A percentile compares a stretch with the other conserved stretches of the same genome.
Evolutionary conservation across 2,797 vertebrate genomes (phyloP).

Genomic region (Nannoperca obscura): DNA sequence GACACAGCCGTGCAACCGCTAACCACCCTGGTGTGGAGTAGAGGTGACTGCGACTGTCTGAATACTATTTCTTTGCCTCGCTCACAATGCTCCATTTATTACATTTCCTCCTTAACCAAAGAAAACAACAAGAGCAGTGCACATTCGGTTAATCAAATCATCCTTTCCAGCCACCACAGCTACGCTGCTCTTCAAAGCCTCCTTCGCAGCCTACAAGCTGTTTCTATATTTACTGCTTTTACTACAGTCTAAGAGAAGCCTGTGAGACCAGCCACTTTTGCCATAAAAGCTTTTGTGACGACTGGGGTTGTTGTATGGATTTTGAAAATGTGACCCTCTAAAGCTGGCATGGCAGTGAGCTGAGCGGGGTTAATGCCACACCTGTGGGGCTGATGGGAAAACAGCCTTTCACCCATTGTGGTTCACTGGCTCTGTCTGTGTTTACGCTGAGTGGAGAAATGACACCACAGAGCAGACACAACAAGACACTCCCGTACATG

Average conservation of each 20-base stretch:
- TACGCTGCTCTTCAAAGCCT: conserved; percentile 55
- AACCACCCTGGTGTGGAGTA: conserved; percentile 43
- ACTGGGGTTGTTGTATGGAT: conserved; percentile 39
- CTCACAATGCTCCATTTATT: conserved; percentile 28
- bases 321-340: conserved; percentile 56
- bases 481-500: conserved; percentile 47
- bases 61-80: conserved; percentile 61
- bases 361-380: conserved; percentile 38
- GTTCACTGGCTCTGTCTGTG: conserved; percentile 71
- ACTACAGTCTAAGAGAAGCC: conserved; percentile 66
- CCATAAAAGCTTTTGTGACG: conserved; percentile 62
- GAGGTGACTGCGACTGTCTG: conserved; percentile 54
- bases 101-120: conserved; percentile 28
- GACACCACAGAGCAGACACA: conserved; percentile 65
- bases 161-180: conserved; percentile 57
- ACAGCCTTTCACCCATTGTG: conserved; percentile 52
- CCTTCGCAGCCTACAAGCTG: conserved; percentile 32
- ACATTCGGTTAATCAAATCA: conserved; percentile 65
- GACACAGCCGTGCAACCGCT: conserved; percentile 55
- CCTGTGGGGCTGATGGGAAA: conserved; percentile 56
- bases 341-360: conserved; percentile 8
- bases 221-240: conserved; percentile 76
- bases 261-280: conserved; percentile 51
- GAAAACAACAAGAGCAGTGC: conserved; percentile 61
- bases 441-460: conserved; percentile 62